These are phyloP conservation scores for Bombus picipes DNA, from an alignment of 1,140 invertebrate genomes.

Conservation along the genomic window DNA sequence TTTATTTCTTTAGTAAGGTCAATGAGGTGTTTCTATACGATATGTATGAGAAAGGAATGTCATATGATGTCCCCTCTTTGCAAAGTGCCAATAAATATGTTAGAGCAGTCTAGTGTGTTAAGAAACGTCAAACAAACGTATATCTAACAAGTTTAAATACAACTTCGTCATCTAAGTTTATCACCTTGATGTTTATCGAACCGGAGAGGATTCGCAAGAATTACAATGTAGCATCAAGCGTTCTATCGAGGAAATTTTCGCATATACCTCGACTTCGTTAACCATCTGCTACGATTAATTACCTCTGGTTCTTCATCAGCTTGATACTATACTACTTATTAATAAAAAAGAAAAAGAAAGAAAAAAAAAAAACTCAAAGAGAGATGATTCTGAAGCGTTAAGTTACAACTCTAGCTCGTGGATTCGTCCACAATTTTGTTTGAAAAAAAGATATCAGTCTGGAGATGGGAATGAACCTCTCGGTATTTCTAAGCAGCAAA, in stretches of 20 bases:
- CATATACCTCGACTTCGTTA: neutral
- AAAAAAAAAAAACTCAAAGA: neutral
- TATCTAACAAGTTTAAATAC: neutral
- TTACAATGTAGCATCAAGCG: neutral
- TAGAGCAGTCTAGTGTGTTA: neutral
- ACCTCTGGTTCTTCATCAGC: too few relatives aligned
- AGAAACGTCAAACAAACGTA: conserved; percentile 1
- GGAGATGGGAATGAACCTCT: conserved; percentile 54
- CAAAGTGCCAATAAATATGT: too few relatives aligned
- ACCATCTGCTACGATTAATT: neutral
- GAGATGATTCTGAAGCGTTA: neutral
- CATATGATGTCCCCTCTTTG: too few relatives aligned
- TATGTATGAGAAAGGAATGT: too few relatives aligned
- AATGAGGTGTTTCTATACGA: neutral
- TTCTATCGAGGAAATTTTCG: neutral
- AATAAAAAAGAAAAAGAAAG: neutral
- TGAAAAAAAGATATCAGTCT: conserved; percentile 36
- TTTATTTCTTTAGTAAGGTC: too few relatives aligned
- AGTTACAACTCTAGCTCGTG: too few relatives aligned
- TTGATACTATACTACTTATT: neutral
- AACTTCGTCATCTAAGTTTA: neutral
- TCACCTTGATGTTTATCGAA: neutral
- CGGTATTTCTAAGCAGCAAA: conserved; percentile 81
- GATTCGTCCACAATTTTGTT: neutral
- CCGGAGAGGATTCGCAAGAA: neutral